Evolutionary conservation across 2,797 vertebrate species (phyloP), one percentile per base, ranked within the genome.

Genomic region (Iguana delicatissima): DNA sequence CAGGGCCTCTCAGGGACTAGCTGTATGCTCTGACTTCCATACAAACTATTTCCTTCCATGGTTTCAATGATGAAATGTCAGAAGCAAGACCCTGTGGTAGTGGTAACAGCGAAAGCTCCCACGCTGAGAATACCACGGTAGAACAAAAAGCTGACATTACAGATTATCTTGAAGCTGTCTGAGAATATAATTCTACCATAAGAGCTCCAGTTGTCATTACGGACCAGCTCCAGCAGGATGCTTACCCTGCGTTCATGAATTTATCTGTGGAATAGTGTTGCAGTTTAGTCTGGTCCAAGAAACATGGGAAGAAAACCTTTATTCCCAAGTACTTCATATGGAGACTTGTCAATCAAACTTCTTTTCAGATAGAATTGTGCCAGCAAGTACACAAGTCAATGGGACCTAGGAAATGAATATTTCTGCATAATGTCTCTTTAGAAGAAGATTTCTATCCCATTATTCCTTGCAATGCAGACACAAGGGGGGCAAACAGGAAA

Each of bases 281-380:
- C 91, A 42, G 80, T 92, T 91, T 80, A 55, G 88, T 26, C 50
- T 62, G 24, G 20, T 35, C 26, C 18, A 91, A 84, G 73, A 84
- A 84, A 62, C 90, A 91, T 90, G 85, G 76, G 90, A 91, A 93
- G 74, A 92, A 89, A 91, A 92, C 26, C 74, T 85, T 91, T 89
- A 83, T 94, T 95, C 89, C 91, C 92, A 93, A 96, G 95, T 92
- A 93, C 67, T 91, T 90, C 94, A 93, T 91, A 94, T 77, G 62
- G 90, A 16, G 85, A 92, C 29, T 73, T 92, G 94, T 93, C 93
- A 93, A 86, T 94, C 94, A 95, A 93, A 84, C 26, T 73, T 92
- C 95, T 91, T 88, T 95, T 96, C 87, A 93, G 94, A 93, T 95
- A 89, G 59, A 69, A 94, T 86, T 88, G 88, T 13, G 42, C 59